Conservation (phyloP, 2,113 vertebrate species). For the Tretioscincus oriximinensis region DNA sequence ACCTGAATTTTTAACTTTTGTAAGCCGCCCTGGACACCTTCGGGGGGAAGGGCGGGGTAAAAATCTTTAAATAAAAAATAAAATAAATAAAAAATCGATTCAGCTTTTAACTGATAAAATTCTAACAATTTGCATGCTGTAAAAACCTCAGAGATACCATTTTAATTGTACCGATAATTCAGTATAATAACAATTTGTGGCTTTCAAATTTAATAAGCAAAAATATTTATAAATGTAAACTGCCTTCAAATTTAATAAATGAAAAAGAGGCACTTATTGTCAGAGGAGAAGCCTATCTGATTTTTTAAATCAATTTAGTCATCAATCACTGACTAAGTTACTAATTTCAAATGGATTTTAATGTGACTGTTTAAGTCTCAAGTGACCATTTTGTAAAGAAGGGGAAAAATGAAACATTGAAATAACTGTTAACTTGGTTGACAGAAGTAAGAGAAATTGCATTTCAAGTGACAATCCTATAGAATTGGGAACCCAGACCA, state of each 20-base stretch:
- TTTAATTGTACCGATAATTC: background rate
- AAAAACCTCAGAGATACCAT: background rate
- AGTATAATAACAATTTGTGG: too few species aligned
- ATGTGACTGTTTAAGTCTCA: background rate
- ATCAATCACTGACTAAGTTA: background rate
- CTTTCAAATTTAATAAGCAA: too few species aligned
- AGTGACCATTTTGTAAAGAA: background rate
- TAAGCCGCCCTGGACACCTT: too few species aligned
- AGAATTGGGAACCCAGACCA: too few species aligned
- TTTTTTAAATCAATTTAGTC: background rate
- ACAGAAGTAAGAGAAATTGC: too few species aligned
- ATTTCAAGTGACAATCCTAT: too few species aligned
- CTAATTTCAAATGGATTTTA: background rate
- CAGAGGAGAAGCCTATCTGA: background rate
- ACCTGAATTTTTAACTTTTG: too few species aligned
- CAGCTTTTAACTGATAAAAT: background rate
- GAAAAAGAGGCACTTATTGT: background rate
- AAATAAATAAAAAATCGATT: too few species aligned
- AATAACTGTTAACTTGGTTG: background rate
- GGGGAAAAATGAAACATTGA: background rate
- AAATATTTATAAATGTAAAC: too few species aligned
- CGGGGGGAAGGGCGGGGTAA: too few species aligned
- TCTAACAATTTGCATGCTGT: background rate
- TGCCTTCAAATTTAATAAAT: background rate
- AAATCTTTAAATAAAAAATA: too few species aligned